Evolutionary conservation across 2,888 invertebrate species (phyloP).

Genomic region (Leptopilina syphax): DNA sequence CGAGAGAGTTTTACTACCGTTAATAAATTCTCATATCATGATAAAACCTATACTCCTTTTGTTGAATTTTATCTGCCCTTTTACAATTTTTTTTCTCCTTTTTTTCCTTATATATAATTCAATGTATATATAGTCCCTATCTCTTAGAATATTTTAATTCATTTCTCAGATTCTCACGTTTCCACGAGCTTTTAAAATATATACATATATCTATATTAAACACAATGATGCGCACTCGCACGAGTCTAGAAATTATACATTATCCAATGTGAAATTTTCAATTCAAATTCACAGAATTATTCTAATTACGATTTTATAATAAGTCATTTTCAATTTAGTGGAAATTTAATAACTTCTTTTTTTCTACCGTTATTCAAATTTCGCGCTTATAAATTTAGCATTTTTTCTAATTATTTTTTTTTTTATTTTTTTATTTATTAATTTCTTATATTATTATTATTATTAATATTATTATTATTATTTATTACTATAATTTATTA

Average conservation of each 20-base stretch:
- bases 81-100: background rate
- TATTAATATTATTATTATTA: background rate
- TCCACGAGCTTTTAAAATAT: no score
- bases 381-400: no score
- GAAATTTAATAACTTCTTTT: background rate
- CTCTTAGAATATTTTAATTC: background rate
- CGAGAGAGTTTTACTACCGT: slow-evolving; percentile 25
- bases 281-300: slow-evolving; percentile 6
- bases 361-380: background rate
- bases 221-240: slow-evolving; percentile 2
- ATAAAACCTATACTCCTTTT: background rate
- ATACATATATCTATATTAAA: no score
- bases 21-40: slow-evolving; percentile 35
- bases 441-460: background rate
- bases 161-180: slow-evolving; percentile 32
- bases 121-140: background rate
- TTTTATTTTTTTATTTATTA: background rate
- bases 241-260: background rate
- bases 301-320: background rate
- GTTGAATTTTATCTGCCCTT: slow-evolving; percentile 31
- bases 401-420: background rate
- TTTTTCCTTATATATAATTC: slow-evolving; percentile 10
- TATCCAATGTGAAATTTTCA: slow-evolving; percentile 1
- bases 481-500: no score
- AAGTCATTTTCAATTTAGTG: background rate